Evolutionary conservation across 1,140 invertebrate species (phyloP).

Genomic region (Globodera rostochiensis): DNA sequence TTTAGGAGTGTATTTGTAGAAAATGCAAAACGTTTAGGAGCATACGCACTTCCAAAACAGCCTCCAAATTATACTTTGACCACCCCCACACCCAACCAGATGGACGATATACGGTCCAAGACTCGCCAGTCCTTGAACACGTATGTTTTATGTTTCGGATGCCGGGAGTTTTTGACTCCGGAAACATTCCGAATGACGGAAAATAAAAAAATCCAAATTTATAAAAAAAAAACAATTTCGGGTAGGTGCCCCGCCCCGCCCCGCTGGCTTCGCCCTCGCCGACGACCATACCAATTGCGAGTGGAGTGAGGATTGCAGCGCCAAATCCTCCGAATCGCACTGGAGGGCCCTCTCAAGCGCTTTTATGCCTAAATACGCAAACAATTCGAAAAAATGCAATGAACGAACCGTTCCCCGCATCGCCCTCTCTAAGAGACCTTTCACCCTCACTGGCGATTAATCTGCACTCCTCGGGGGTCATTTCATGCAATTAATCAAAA

Average conservation of each 20-base stretch:
- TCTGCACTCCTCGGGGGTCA: background rate
- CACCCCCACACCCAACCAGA: too few species aligned
- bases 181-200: too few species aligned
- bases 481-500: background rate
- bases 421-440: background rate
- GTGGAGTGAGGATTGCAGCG: background rate
- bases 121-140: too few species aligned
- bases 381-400: background rate
- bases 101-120: too few species aligned
- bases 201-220: background rate
- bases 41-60: too few species aligned
- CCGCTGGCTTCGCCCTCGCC: too few species aligned
- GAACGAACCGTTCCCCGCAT: background rate
- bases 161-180: too few species aligned
- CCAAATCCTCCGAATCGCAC: background rate
- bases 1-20: too few species aligned
- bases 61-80: too few species aligned
- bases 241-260: background rate
- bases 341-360: background rate
- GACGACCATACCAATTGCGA: background rate
- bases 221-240: background rate
- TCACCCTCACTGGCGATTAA: background rate
- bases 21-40: too few species aligned
- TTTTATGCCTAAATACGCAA: background rate
- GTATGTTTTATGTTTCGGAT: too few species aligned